Base-by-base conservation (phyloP, 2,797 vertebrate genomes). In the Somateria mollissima region DNA sequence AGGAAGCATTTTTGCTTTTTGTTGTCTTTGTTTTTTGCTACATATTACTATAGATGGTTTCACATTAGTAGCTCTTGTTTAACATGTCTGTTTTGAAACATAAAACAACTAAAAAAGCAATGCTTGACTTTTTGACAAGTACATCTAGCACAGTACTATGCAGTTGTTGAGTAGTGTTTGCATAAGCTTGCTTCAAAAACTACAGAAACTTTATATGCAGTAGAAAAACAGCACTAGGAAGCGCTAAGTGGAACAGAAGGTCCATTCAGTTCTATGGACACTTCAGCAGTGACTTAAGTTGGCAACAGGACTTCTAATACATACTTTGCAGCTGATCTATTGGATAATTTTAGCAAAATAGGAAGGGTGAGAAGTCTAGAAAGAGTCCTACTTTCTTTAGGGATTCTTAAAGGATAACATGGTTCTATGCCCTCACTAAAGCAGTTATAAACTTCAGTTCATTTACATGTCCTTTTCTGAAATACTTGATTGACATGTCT, bases 401-500 rank as follows among this genome's bases (percentile, higher is more conserved):
- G 8, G 5, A 8, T 32, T 8, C 6, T 91, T 27, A 32, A 41
- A 21, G 30, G 24, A n/a, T 37, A 30, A 1, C 27, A 11, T 18
- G 4, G 7, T 25, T 78, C 70, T 54, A 32, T 51, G 27, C 2
- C 13, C 47, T 78, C 51, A 47, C 11, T 84, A 70, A 92, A 78
- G 10, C 4, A 70, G 30, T 32, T 65, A 64, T 10, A 70, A 53
- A 1, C n/a, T 84, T 83, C 61, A 41, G 24, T 67, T 65, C 4
- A 45, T 87, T 85, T 89, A 37, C 1, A 2, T 65, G 67, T 28
- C 6, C 8, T 83, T 47, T 64, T 73, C 60, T 82, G 39, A 94
- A 91, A 45, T 45, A 21, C 4, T 3, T 19, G 13, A 60, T 41
- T 32, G 4, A 1, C 75, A 8, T 62, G 5, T 0, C 0, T 76